phyloP scores from a whole-genome alignment of 2,888 invertebrate species.

The Euclidia mi region DNA sequence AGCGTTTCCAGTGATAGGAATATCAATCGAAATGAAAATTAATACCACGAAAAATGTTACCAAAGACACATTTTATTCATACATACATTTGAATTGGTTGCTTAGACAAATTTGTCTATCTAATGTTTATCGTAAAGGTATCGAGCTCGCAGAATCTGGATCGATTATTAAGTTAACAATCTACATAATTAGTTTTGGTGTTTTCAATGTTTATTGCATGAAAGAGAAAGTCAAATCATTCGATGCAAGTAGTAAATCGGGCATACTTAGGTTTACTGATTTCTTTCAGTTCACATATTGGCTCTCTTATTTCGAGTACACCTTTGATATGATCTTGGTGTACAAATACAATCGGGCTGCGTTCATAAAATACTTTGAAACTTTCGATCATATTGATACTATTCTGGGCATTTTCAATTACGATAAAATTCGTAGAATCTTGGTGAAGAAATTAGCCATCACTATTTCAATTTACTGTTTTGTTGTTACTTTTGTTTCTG shows the following conservation, averaged over 20 bases:
- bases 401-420: no score
- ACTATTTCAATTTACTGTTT: no score
- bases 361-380: no score
- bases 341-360: constrained; percentile 36
- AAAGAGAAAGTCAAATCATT: constrained; percentile 29
- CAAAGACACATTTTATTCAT: constrained; percentile 33
- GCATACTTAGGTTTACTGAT: constrained; percentile 29
- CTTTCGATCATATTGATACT: no score
- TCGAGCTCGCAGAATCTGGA: constrained; percentile 15
- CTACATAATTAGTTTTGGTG: constrained; percentile 18
- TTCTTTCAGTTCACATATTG: constrained; percentile 36
- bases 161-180: constrained; percentile 17
- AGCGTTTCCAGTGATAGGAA: no score
- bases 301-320: constrained; percentile 42
- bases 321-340: constrained; percentile 44
- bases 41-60: neutral
- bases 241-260: neutral
- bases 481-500: no score
- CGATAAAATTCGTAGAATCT: no score
- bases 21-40: no score
- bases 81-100: constrained; percentile 29
- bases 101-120: constrained; percentile 29
- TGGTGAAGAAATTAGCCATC: no score
- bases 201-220: constrained; percentile 27
- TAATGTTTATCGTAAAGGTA: constrained; percentile 26